Percentiles rank a stretch among this genome's conserved stretches.
Evolutionary conservation across 2,888 invertebrate species (phyloP).

Genomic region (Schrankia costaestrigalis): DNA sequence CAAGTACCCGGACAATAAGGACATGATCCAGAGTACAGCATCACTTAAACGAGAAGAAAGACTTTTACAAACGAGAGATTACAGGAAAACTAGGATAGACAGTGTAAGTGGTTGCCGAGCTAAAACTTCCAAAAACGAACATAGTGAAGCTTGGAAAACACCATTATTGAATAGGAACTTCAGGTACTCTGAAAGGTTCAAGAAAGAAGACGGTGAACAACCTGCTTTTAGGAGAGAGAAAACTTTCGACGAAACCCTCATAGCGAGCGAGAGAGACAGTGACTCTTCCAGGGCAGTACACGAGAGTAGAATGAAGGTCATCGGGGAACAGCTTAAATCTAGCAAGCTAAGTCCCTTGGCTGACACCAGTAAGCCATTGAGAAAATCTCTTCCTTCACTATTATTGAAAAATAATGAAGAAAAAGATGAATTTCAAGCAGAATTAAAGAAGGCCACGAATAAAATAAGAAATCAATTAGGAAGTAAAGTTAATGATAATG

Average conservation of each 20-base stretch:
- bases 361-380: constrained; percentile 63
- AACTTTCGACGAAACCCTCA: constrained; percentile 72
- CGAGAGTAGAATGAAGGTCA: constrained; percentile 56
- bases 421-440: constrained; percentile 79
- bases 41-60: constrained; percentile 72
- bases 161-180: constrained; percentile 71
- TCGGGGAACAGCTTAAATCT: constrained; percentile 57
- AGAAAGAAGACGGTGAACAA: constrained; percentile 59
- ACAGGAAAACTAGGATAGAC: constrained; percentile 70
- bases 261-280: constrained; percentile 55
- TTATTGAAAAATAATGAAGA: constrained; percentile 73
- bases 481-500: constrained; percentile 69
- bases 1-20: constrained; percentile 65
- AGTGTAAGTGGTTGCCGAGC: constrained; percentile 73
- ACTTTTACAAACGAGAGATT: constrained; percentile 73
- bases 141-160: constrained; percentile 71
- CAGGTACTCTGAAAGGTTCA: constrained; percentile 74
- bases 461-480: constrained; percentile 74
- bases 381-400: constrained; percentile 80
- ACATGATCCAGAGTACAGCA: constrained; percentile 66
- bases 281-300: constrained; percentile 59
- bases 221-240: constrained; percentile 71
- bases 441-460: constrained; percentile 76
- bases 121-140: constrained; percentile 70
- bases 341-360: constrained; percentile 55